A percentile compares a stretch with the other conserved stretches of the same genome.
Evolutionary conservation across 2,888 invertebrate species (phyloP).

Genomic region (Drosophila diplacantha): DNA sequence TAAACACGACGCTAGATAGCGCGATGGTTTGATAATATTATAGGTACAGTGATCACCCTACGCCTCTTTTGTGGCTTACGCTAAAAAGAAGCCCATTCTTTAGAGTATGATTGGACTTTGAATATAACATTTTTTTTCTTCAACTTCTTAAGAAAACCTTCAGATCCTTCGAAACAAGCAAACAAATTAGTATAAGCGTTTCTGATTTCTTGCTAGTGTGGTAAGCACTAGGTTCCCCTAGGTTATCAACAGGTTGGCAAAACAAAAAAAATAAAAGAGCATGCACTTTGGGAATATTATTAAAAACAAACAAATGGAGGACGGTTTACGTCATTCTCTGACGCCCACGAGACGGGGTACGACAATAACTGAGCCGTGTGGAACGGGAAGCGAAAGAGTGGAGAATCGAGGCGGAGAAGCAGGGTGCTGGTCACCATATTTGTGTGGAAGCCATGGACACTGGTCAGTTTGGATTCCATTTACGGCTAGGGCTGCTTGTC

Average conservation of each 20-base stretch:
- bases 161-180: too few relatives aligned
- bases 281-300: conserved; percentile 12
- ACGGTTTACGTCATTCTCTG: conserved; percentile 28
- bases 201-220: background rate
- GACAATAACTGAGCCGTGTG: conserved; percentile 25
- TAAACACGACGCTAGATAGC: conserved; percentile 41
- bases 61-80: background rate
- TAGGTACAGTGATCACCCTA: background rate
- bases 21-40: conserved; percentile 45
- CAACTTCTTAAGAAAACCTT: too few relatives aligned
- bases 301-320: conserved; percentile 29
- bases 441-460: conserved; percentile 52
- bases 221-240: too few relatives aligned
- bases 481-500: conserved; percentile 48
- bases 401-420: background rate
- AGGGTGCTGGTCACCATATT: conserved; percentile 49
- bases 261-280: conserved; percentile 1
- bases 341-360: conserved; percentile 47
- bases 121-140: too few relatives aligned
- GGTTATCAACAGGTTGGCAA: conserved; percentile 48
- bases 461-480: conserved; percentile 24
- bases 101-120: background rate
- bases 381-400: background rate
- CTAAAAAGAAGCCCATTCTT: background rate
- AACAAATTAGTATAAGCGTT: background rate